Conservation (phyloP, 2,797 vertebrate species). For the Pseudochromis fuscus region DNA sequence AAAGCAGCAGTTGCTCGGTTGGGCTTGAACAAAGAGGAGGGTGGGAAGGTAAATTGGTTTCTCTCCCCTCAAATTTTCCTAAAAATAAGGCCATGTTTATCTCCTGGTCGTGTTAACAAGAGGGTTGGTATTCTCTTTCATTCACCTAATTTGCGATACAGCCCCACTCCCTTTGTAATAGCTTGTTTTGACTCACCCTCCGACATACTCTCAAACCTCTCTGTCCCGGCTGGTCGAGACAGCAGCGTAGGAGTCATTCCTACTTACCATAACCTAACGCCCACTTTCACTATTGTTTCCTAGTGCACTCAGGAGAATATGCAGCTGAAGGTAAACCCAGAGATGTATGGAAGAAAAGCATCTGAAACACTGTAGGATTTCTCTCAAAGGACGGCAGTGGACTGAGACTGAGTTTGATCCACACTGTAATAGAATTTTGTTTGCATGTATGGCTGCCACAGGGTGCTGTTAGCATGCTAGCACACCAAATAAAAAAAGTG, state of each 20-base stretch:
- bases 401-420: neutral
- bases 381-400: neutral
- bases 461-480: too few species aligned
- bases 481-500: too few species aligned
- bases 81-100: slow-evolving; percentile 44
- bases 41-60: slow-evolving; percentile 31
- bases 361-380: slow-evolving; percentile 16
- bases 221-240: slow-evolving; percentile 1
- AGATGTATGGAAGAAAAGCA: slow-evolving; percentile 11
- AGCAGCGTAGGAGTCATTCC: slow-evolving; percentile 26
- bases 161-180: slow-evolving; percentile 44
- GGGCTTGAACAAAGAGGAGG: slow-evolving; percentile 26
- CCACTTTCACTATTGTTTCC: slow-evolving; percentile 42
- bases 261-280: slow-evolving; percentile 26
- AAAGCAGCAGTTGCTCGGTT: slow-evolving; percentile 10
- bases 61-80: slow-evolving; percentile 42
- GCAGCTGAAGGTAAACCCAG: slow-evolving; percentile 45
- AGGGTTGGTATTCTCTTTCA: slow-evolving; percentile 48
- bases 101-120: slow-evolving; percentile 47
- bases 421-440: too few species aligned
- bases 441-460: too few species aligned
- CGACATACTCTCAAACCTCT: slow-evolving; percentile 35
- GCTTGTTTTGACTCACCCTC: slow-evolving; percentile 51
- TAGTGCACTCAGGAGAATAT: slow-evolving; percentile 30
- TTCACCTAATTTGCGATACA: slow-evolving; percentile 30